Conservation (phyloP, 2,888 invertebrate genomes). For the Drosophila leonis region DNA sequence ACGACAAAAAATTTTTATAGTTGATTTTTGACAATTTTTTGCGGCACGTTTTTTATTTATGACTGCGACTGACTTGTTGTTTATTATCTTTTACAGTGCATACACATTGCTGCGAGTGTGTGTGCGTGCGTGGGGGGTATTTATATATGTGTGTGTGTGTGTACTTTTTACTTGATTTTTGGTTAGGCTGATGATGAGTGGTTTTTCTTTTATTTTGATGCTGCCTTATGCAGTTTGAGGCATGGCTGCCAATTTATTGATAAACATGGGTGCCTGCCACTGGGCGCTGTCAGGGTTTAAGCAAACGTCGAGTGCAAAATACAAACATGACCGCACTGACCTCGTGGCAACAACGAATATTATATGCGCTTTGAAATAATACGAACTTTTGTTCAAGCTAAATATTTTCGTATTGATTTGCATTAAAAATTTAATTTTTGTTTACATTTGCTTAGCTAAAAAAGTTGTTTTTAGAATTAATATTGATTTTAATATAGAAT, state of each 20-base stretch:
- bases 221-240: slow-evolving; percentile 56
- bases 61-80: slow-evolving; percentile 62
- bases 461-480: background rate
- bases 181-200: slow-evolving; percentile 42
- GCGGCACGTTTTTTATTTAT: slow-evolving; percentile 37
- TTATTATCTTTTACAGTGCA: slow-evolving; percentile 64
- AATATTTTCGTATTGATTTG: background rate
- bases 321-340: background rate
- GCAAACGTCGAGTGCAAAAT: slow-evolving; percentile 32
- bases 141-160: background rate
- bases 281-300: slow-evolving; percentile 44
- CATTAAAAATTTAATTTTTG: background rate
- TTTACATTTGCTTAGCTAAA: too few species aligned
- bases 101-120: slow-evolving; percentile 13
- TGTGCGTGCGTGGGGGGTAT: slow-evolving; percentile 2
- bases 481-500: too few species aligned
- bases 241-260: slow-evolving; percentile 73
- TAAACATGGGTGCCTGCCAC: slow-evolving; percentile 55
- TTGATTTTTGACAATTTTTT: slow-evolving; percentile 77
- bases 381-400: background rate
- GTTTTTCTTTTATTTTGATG: slow-evolving; percentile 38
- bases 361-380: slow-evolving; percentile 8
- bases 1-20: slow-evolving; percentile 62
- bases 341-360: background rate
- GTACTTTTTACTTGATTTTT: slow-evolving; percentile 49